phyloP scores from a whole-genome alignment of 2,113 vertebrate species.

The Carassius carassius region DNA sequence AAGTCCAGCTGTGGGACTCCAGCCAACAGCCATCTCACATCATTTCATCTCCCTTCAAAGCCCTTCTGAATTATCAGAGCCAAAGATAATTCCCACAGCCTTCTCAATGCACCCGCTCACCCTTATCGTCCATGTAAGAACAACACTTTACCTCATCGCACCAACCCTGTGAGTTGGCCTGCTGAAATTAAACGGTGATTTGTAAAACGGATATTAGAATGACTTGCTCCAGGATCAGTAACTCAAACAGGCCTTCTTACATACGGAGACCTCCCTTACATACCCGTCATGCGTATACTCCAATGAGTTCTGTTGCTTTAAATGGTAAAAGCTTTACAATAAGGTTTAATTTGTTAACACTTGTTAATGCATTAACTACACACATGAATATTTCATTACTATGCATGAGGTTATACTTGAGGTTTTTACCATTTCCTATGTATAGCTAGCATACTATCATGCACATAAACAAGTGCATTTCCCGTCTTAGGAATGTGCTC shows the following conservation, averaged over 20 bases:
- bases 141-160: constrained; percentile 36
- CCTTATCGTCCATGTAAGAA: constrained; percentile 31
- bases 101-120: constrained; percentile 35
- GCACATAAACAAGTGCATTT: background rate
- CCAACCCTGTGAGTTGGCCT: background rate
- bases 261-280: background rate
- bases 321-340: background rate
- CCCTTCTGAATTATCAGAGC: constrained; percentile 33
- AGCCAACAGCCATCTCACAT: constrained; percentile 40
- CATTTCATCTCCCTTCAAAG: constrained; percentile 39
- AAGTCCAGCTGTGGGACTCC: constrained; percentile 23
- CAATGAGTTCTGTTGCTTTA: background rate
- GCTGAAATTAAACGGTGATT: constrained; percentile 6
- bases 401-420: too few species aligned
- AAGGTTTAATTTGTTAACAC: too few species aligned
- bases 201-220: background rate
- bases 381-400: too few species aligned
- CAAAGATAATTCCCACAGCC: constrained; percentile 39
- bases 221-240: background rate
- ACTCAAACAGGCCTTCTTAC: background rate
- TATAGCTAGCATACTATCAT: background rate
- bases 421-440: background rate
- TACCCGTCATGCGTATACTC: background rate
- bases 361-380: too few species aligned
- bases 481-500: constrained; percentile 11